Evolutionary conservation across 2,888 invertebrate species (phyloP), one percentile per base, ranked within the genome.

Genomic region (Exephanes ischioxanthus): DNA sequence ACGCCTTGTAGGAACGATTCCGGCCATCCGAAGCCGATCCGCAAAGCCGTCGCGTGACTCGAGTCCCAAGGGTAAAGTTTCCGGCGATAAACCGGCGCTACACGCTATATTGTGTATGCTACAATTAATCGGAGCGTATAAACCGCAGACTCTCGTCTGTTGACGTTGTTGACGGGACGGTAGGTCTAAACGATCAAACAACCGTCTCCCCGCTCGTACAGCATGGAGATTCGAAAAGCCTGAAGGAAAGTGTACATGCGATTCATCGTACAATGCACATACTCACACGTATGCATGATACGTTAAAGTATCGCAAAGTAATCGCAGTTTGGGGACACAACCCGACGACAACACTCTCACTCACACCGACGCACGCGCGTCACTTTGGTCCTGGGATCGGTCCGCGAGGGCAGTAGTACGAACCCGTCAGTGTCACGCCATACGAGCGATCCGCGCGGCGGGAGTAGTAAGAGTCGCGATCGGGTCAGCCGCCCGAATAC

Each of bases 401-500:
- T 48, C 16, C n/a, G 63, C 63, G 30, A 61, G 41, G 37, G 33
- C 55, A 53, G 61, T 3, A 41, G 77, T 67, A 19, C 26, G 77
- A 77, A n/a, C 48, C 22, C 37, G 33, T 33, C n/a, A 63, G 45
- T 37, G 76, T n/a, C 22, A 53, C 77, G 67, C 51, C 77, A 66
- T 67, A 48, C 77, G 67, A 67, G 53, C 26, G 22, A 37, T 55
- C 41, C 9, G 33, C 26, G 22, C 51, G n/a, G 41, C 67, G 66
- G 19, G 16, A 86, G 86, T 84, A 68, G 81, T 79, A 72, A 63
- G 72, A 86, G 81, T 82, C 84, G 81, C 78, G 86, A 81, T 76
- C 79, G 79, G 81, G 67, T 66, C 81, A 82, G 86, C 86, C 86
- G 76, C 63, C 76, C 86, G 86, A 79, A 76, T 66, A 79, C 66